Conservation (phyloP, 2,797 vertebrate genomes). For the Heteromormyrus szaboi region DNA sequence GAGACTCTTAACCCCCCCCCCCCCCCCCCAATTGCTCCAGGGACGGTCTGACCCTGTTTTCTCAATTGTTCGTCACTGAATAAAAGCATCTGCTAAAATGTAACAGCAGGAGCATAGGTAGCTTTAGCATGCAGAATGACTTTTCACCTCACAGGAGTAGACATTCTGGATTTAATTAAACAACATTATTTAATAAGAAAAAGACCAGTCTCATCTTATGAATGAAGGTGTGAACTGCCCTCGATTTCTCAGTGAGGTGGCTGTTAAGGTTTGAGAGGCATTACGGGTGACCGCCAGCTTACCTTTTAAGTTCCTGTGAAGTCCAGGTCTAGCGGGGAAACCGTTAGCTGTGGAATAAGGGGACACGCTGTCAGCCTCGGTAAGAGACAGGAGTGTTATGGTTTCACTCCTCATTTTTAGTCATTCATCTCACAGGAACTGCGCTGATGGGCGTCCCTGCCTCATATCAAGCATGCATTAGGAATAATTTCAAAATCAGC, state of each 20-base stretch:
- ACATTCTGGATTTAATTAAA: background rate
- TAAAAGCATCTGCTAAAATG: background rate
- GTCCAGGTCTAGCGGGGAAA: constrained; percentile 68
- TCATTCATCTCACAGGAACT: background rate
- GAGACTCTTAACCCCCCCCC: background rate
- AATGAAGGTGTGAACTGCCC: background rate
- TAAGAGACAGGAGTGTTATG: background rate
- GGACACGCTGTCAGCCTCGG: background rate
- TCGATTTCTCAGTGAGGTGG: background rate
- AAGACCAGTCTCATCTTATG: background rate
- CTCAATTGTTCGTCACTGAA: background rate
- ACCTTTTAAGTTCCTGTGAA: constrained; percentile 68
- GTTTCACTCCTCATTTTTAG: background rate
- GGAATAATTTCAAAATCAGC: background rate
- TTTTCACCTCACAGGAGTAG: background rate
- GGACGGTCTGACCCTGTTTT: background rate
- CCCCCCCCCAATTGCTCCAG: background rate
- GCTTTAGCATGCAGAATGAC: background rate
- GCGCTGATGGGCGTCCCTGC: background rate
- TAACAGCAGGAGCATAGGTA: background rate
- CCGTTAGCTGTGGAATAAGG: constrained; percentile 57
- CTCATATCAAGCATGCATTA: background rate
- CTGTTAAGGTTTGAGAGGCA: background rate
- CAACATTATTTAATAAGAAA: background rate
- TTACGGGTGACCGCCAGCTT: constrained; percentile 11